Base-by-base conservation (phyloP, 1,140 invertebrate species). In the Helicoverpa zea region DNA sequence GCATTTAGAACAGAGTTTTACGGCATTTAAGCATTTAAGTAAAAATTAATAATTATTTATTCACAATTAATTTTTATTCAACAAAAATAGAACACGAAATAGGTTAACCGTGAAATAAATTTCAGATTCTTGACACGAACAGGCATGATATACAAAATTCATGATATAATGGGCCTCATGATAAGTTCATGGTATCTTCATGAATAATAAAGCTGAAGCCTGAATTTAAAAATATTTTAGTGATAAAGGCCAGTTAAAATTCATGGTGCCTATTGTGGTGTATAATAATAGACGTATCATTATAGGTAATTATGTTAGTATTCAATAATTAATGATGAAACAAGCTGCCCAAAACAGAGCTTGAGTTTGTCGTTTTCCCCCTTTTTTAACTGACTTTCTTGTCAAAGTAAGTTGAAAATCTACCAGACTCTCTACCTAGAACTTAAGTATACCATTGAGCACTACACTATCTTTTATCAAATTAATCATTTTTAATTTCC, bases 101-200 rank as follows among this genome's bases (percentile, higher is more conserved):
- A 18, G n/a, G n/a, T n/a, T n/a, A 58, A 18, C 16, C 16, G 5
- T 58, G 54, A 58, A 58, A 58, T 58, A 18, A 16, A 58, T 18
- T 58, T 18, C 16, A 16, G 54, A 58, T 18, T 70, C 43, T 52
- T 70, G 47, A 18, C 66, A 70, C 18, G 47, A 43, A 18, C 47
- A 23, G 35, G 51, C 43, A 49, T 11, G 66, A 23, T 49, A 72
- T 72, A 54, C 13, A 72, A 72, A 72, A 72, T 72, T 72, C 51
- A 72, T 72, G 14, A 54, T 11, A 10, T 72, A 72, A 72, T 72
- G 68, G 51, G 23, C 23, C 47, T 5, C 11, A 54, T 30, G 16
- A 54, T 72, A 72, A 72, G 68, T 72, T 72, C n/a, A 23, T 49
- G 47, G 47, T 51, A 29, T 29, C 18, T 13, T 2, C 51, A 29